A percentile compares a stretch with the other conserved stretches of the same genome.
These are phyloP conservation scores for Molorchus minor DNA, from an alignment of 2,888 invertebrate genomes.

Conservation along the genomic window DNA sequence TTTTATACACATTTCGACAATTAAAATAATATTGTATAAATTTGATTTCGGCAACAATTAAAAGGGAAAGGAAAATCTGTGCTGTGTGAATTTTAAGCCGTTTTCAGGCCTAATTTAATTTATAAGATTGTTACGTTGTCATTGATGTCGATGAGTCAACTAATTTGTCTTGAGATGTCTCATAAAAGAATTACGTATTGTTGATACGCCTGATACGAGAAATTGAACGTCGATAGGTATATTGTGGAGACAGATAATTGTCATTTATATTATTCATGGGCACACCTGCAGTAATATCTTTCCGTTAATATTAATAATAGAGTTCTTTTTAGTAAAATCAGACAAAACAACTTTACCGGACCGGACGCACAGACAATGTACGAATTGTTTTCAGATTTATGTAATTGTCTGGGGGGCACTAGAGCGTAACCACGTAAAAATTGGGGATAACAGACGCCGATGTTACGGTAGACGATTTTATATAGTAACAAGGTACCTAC, in stretches of 20 bases:
- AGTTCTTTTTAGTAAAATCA: slow-evolving; percentile 36
- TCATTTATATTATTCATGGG: slow-evolving; percentile 39
- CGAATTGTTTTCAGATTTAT: slow-evolving; percentile 49
- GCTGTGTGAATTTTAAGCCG: too few species aligned
- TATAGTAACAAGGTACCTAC: neutral
- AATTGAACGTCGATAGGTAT: slow-evolving; percentile 24
- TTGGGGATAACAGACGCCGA: slow-evolving; percentile 28
- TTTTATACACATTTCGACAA: too few species aligned
- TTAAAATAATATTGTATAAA: too few species aligned
- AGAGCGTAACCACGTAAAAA: slow-evolving; percentile 33
- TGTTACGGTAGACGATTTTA: slow-evolving; percentile 31
- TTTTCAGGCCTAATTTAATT: too few species aligned
- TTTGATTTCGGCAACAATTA: too few species aligned
- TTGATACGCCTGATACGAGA: slow-evolving; percentile 28
- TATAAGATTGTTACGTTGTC: too few species aligned
- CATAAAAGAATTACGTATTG: slow-evolving; percentile 28
- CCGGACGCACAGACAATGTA: slow-evolving; percentile 49
- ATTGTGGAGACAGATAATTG: slow-evolving; percentile 31
- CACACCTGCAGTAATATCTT: slow-evolving; percentile 46
- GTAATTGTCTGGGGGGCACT: slow-evolving; percentile 45
- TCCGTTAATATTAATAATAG: slow-evolving; percentile 43
- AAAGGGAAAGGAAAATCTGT: too few species aligned
- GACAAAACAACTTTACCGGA: slow-evolving; percentile 39
- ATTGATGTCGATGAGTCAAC: too few species aligned
- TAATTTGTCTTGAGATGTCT: slow-evolving; percentile 20